Base-by-base conservation (phyloP, 2,888 invertebrate species). In the Netelia virgata region DNA sequence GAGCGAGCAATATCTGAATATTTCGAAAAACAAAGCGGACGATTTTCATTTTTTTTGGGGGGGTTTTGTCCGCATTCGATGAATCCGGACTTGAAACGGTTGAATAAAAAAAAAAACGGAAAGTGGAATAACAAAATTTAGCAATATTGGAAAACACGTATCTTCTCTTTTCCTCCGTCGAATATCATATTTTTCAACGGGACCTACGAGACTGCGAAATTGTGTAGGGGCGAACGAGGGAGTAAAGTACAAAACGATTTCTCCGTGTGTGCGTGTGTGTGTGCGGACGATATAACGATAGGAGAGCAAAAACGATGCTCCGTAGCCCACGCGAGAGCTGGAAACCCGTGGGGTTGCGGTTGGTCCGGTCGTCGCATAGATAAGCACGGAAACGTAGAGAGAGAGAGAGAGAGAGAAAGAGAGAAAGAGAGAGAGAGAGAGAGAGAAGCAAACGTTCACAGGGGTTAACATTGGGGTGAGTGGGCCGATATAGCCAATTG, bases 401-500 rank as follows among this genome's bases (percentile, higher is more conserved):
- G 36, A 36, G 36, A 5, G 36, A 5, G 36, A 6, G 36, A 36
- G 36, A 36, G 5, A 23, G 23, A 1, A 1, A 23, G 23, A 23
- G 23, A n/a, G n/a, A n/a, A n/a, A n/a, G n/a, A 36, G 5, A 5
- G 36, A 36, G 36, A 36, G 36, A 36, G 36, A 36, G 36, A 36
- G 36, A 36, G 36, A 36, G 36, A 36, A 36, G 3, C 47, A 14
- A 47, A 47, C 47, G 14, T 47, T 47, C 47, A 14, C 47, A 81
- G 77, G 74, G 82, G 70, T 43, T 78, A 36, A 79, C 84, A 82
- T 79, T 87, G 83, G 36, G 36, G 36, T 81, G 79, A 82, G 77
- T 76, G 79, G 77, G 83, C 18, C 87, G 90, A 90, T 91, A 90
- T 90, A 87, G 86, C 88, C 91, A 91, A 92, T 92, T 91, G 89